Conservation (phyloP, 2,113 vertebrate species). For the Nesogale talazaci region DNA sequence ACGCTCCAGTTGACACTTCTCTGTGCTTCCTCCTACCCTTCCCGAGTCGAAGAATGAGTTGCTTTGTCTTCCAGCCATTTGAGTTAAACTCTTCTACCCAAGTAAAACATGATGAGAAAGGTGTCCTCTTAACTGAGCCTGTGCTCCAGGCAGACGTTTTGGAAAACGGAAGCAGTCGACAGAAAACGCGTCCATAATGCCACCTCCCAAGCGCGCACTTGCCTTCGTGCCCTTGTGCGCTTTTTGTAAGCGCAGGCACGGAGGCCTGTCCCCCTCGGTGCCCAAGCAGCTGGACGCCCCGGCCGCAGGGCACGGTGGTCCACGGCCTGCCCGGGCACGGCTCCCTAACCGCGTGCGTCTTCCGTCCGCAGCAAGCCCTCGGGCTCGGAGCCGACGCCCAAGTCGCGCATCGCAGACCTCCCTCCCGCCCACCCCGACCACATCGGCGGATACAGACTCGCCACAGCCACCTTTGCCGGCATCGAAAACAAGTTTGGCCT, state of each 20-base stretch:
- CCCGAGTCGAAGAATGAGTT: not conserved
- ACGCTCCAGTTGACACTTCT: not conserved
- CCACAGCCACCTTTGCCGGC: conserved; percentile 95
- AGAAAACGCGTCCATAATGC: not conserved
- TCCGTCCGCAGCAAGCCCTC: conserved; percentile 89
- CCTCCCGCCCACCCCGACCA: conserved; percentile 93
- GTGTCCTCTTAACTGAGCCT: not conserved
- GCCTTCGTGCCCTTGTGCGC: too few relatives aligned
- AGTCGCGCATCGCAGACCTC: conserved; percentile 90
- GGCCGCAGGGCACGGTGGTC: not conserved
- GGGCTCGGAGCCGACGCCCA: conserved; percentile 90
- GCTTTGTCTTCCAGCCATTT: conserved; percentile 6
- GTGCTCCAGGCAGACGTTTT: conserved; percentile 32
- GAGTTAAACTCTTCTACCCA: not conserved
- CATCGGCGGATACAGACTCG: conserved; percentile 95
- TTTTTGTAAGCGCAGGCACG: not conserved
- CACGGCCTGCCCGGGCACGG: accelerated
- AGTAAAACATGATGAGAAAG: not conserved
- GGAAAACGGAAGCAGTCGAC: not conserved
- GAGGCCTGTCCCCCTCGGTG: not conserved
- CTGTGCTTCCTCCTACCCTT: not conserved
- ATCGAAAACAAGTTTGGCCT: conserved; percentile 98
- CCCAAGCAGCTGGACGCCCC: not conserved
- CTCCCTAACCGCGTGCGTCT: conserved; percentile 43
- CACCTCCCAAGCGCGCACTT: not conserved